These are phyloP conservation scores for Falco peregrinus DNA, from an alignment of 2,797 vertebrate species.

Conservation along the genomic window DNA sequence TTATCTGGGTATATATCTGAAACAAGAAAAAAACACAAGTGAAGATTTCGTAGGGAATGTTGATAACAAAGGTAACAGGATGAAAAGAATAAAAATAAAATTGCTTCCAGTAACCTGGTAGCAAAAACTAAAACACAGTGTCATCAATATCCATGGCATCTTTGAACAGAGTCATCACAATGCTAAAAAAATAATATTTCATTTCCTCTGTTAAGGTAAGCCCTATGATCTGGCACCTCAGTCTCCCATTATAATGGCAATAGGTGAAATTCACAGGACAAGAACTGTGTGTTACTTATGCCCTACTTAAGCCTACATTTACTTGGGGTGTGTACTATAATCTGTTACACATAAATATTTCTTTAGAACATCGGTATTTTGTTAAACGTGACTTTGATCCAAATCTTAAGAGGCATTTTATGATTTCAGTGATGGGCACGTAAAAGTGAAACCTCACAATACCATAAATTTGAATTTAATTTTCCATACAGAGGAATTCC, in stretches of 20 bases:
- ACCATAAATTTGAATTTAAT: not conserved
- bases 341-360: not conserved
- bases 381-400: not conserved
- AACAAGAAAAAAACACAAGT: not conserved
- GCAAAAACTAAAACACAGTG: slow-evolving; percentile 27
- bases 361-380: not conserved
- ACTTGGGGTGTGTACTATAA: not conserved
- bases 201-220: slow-evolving; percentile 35
- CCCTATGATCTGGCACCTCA: not conserved
- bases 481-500: not conserved
- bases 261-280: slow-evolving; percentile 26
- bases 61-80: slow-evolving; percentile 33
- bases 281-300: not conserved
- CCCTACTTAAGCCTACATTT: slow-evolving; percentile 19
- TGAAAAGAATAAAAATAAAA: slow-evolving; percentile 54
- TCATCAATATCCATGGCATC: slow-evolving; percentile 62
- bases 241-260: not conserved
- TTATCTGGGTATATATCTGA: not conserved
- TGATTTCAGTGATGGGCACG: not conserved
- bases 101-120: slow-evolving; percentile 38
- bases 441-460: not conserved
- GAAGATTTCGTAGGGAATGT: not conserved
- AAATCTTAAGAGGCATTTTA: not conserved
- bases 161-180: slow-evolving; percentile 40
- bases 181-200: slow-evolving; percentile 32